Evolutionary conservation across 2,113 vertebrate species (phyloP).

Genomic region (Trochalopteron elliotii): DNA sequence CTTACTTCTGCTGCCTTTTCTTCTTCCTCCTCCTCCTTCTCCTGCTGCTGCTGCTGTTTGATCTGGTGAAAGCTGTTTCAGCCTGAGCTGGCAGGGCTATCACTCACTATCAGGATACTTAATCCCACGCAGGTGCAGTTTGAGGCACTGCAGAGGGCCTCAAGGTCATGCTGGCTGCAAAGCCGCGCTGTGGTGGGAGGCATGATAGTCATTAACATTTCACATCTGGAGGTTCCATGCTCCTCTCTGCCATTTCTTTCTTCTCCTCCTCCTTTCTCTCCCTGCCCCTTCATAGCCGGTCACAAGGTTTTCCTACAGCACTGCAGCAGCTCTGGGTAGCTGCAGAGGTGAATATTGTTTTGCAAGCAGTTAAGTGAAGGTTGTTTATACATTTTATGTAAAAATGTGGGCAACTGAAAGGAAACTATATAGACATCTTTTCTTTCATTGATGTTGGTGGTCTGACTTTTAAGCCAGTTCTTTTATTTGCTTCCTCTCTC

Average conservation of each 20-base stretch:
- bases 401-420: constrained; percentile 33
- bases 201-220: background rate
- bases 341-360: constrained; percentile 8
- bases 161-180: constrained; percentile 48
- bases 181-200: constrained; percentile 14
- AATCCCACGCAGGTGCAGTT: constrained; percentile 72
- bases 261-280: background rate
- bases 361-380: constrained; percentile 25
- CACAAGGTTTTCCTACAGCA: background rate
- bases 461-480: constrained; percentile 54
- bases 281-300: accelerated
- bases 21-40: background rate
- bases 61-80: constrained; percentile 65
- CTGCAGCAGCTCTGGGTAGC: background rate
- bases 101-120: constrained; percentile 65
- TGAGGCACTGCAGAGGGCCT: constrained; percentile 45
- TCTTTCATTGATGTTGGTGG: constrained; percentile 53
- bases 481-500: constrained; percentile 57
- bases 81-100: constrained; percentile 49
- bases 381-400: constrained; percentile 28
- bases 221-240: constrained; percentile 30
- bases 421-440: constrained; percentile 47
- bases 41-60: background rate
- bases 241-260: background rate
- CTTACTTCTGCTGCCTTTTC: constrained; percentile 27